These are phyloP conservation scores for Nomada ferruginata DNA, from an alignment of 2,888 invertebrate genomes.

Conservation along the genomic window DNA sequence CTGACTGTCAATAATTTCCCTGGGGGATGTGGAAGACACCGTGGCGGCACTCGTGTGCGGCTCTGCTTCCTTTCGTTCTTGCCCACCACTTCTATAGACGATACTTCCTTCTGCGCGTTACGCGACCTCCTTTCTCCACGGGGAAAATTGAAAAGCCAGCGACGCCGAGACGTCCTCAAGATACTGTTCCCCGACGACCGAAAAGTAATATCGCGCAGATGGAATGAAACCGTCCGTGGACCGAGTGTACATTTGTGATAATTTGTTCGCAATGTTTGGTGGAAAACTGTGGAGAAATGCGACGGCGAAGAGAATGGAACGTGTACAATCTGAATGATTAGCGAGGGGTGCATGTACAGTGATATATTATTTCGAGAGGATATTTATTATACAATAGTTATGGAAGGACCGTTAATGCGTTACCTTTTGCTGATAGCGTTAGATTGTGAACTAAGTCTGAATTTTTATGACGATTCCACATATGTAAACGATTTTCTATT, in stretches of 20 bases:
- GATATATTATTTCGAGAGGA: not conserved
- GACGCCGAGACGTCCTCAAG: conserved; percentile 56
- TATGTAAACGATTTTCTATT: too few relatives aligned
- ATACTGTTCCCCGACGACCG: conserved; percentile 58
- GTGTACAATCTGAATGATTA: conserved; percentile 8
- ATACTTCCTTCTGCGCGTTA: conserved; percentile 46
- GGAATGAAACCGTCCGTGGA: conserved; percentile 49
- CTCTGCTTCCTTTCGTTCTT: conserved; percentile 61
- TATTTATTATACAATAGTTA: too few relatives aligned
- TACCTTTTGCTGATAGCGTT: too few relatives aligned
- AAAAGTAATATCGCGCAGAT: conserved; percentile 67
- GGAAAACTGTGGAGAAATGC: not conserved
- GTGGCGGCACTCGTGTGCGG: conserved; percentile 67
- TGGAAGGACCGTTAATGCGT: too few relatives aligned
- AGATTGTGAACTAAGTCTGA: too few relatives aligned
- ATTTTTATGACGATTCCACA: too few relatives aligned
- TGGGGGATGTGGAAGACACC: conserved; percentile 80
- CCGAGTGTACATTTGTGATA: conserved; percentile 49
- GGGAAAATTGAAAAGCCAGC: conserved; percentile 69
- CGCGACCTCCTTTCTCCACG: conserved; percentile 48
- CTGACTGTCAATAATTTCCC: conserved; percentile 84
- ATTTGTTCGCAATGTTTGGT: conserved; percentile 27
- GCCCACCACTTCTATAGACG: conserved; percentile 44
- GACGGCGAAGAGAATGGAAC: not conserved
- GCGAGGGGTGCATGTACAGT: not conserved